Percentiles rank a stretch among this genome's conserved stretches.
phyloP scores from a whole-genome alignment of 2,113 vertebrate species.

The Uria aalge region DNA sequence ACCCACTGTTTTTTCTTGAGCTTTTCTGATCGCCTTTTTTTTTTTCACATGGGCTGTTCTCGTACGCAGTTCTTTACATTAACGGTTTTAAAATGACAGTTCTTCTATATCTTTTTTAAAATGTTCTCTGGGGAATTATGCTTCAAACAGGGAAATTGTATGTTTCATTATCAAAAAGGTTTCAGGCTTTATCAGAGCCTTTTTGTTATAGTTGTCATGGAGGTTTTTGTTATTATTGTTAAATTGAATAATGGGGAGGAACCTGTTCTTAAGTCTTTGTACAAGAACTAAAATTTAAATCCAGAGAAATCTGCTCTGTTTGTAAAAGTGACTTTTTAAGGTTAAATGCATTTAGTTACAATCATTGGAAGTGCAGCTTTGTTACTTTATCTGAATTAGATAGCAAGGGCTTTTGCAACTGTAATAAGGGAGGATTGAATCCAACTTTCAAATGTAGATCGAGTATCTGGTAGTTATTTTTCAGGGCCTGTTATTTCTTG shows the following conservation, averaged over 20 bases:
- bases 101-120: neutral
- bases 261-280: slow-evolving; percentile 13
- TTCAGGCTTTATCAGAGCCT: slow-evolving; percentile 30
- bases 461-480: neutral
- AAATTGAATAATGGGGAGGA: slow-evolving; percentile 59
- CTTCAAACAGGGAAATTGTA: slow-evolving; percentile 47
- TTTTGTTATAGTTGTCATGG: slow-evolving; percentile 55
- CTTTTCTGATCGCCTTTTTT: neutral
- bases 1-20: neutral
- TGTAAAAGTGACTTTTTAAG: slow-evolving; percentile 29
- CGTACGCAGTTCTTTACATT: neutral
- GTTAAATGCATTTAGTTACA: slow-evolving; percentile 20
- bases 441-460: neutral
- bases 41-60: neutral
- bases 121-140: slow-evolving; percentile 11
- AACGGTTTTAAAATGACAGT: neutral
- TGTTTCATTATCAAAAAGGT: slow-evolving; percentile 51
- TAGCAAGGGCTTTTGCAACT: neutral
- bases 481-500: neutral
- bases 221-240: slow-evolving; percentile 59
- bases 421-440: neutral
- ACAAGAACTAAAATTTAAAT: slow-evolving; percentile 1
- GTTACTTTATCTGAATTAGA: neutral
- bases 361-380: neutral
- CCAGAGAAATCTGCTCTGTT: neutral